Base-by-base conservation (phyloP, 2,113 vertebrate genomes). In the Triplophysa tibetana region DNA sequence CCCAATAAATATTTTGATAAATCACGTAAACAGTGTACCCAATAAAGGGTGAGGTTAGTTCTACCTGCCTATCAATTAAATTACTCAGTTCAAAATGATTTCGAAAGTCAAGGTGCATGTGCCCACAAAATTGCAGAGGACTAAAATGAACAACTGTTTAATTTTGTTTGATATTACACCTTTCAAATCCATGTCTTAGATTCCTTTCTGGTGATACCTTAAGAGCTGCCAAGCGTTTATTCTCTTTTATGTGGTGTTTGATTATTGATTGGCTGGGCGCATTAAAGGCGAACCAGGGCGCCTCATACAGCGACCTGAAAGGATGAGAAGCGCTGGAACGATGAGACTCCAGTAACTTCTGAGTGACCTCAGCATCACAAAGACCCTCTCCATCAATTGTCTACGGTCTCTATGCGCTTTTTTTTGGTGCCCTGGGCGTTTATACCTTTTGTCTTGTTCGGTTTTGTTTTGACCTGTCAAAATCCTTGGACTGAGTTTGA, bases 291-390 rank as follows among this genome's bases (percentile, higher is more conserved):
- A 82, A 79, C 88, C 89, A 90, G 88, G 89, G 72, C 84, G 89
- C 80, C 87, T 82, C 84, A 77, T 82, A 84, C 75, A 86, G 81
- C 11, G 38, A 79, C 75, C 83, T 85, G 86, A 91, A 90, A 89
- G 70, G 83, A 87, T 85, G 74, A 81, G 85, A 87, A 80, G 85
- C 89, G 88, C 89, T 91, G 89, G 90, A 91, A 90, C 87, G 92
- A 94, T 95, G 93, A 94, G 94, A 95, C 94, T 94, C 91, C 91
- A 93, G 94, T 98, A 98, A 98, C 97, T 98, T 98, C 95, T 96
- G 92, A 92, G 93, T 99, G 97, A 99, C 96, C 97, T 93, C 94
- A 93, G 87, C 80, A 82, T 93, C 91, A 98, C 97, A 98, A 98
- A 98, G 97, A 93, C 93, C 85, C 81, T 93, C 85, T 89, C 87